These are phyloP conservation scores for Hypsopygia costalis DNA, from an alignment of 2,888 invertebrate species.

Conservation along the genomic window DNA sequence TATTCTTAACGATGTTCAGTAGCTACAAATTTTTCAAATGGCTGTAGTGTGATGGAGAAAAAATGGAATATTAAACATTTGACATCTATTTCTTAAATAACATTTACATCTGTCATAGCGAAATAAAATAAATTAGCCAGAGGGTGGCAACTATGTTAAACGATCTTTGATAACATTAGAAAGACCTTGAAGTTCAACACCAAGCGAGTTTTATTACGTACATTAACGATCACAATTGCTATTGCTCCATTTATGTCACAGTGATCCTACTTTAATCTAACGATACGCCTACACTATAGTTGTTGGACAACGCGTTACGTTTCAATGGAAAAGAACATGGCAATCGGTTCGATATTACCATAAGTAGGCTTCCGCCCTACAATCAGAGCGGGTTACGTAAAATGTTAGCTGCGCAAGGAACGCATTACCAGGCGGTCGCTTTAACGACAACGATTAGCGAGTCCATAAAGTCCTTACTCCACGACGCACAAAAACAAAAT, in stretches of 20 bases:
- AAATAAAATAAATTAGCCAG: too few species aligned
- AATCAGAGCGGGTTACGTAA: constrained; percentile 38
- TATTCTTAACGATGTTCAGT: too few species aligned
- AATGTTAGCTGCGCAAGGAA: not conserved
- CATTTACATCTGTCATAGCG: too few species aligned
- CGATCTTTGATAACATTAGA: not conserved
- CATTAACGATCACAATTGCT: constrained; percentile 18
- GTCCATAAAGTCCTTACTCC: not conserved
- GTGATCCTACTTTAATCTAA: constrained; percentile 23
- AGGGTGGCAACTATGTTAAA: not conserved
- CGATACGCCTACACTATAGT: constrained; percentile 20
- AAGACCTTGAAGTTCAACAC: constrained; percentile 15
- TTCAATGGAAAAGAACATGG: constrained; percentile 26
- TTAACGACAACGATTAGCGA: constrained; percentile 1
- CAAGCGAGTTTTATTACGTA: constrained; percentile 14
- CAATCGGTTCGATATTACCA: constrained; percentile 32
- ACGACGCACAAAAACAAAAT: too few species aligned
- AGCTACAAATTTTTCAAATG: too few species aligned
- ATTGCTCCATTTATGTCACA: constrained; percentile 34
- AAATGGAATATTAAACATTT: too few species aligned
- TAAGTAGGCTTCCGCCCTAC: constrained; percentile 50
- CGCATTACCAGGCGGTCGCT: not conserved
- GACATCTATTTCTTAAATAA: too few species aligned
- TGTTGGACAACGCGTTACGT: constrained; percentile 4
- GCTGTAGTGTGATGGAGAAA: too few species aligned